These are phyloP conservation scores for Bovichtus diacanthus DNA, from an alignment of 2,797 vertebrate genomes.

Conservation along the genomic window DNA sequence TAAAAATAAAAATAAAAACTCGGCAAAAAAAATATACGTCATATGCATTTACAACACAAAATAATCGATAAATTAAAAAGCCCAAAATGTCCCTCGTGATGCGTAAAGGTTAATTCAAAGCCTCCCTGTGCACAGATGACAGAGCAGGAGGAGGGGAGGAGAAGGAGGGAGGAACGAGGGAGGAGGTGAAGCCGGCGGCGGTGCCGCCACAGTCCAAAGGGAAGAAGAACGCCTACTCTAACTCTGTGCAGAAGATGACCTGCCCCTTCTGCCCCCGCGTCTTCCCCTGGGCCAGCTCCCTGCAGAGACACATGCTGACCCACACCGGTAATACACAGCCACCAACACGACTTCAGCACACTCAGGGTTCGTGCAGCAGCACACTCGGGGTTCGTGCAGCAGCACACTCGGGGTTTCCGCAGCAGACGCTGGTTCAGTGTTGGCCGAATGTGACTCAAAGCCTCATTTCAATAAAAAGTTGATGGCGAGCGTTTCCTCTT, in stretches of 20 bases:
- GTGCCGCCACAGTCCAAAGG: constrained; percentile 79
- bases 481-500: too few species aligned
- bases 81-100: too few species aligned
- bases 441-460: background rate
- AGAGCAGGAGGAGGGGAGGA: constrained; percentile 56
- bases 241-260: constrained; percentile 93
- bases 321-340: constrained; percentile 83
- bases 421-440: too few species aligned
- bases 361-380: too few species aligned
- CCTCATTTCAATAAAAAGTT: too few species aligned
- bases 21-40: too few species aligned
- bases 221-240: constrained; percentile 94
- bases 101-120: background rate
- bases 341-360: too few species aligned
- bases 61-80: too few species aligned
- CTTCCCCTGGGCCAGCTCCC: constrained; percentile 96
- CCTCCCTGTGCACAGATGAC: constrained; percentile 51
- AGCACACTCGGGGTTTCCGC: too few species aligned
- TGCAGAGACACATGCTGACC: constrained; percentile 96
- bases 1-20: too few species aligned
- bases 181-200: constrained; percentile 79
- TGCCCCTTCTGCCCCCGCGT: constrained; percentile 94
- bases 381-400: too few species aligned
- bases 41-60: too few species aligned
- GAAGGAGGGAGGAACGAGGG: constrained; percentile 82